Base-by-base conservation (phyloP, 2,888 invertebrate genomes). In the Chloromyia formosa region DNA sequence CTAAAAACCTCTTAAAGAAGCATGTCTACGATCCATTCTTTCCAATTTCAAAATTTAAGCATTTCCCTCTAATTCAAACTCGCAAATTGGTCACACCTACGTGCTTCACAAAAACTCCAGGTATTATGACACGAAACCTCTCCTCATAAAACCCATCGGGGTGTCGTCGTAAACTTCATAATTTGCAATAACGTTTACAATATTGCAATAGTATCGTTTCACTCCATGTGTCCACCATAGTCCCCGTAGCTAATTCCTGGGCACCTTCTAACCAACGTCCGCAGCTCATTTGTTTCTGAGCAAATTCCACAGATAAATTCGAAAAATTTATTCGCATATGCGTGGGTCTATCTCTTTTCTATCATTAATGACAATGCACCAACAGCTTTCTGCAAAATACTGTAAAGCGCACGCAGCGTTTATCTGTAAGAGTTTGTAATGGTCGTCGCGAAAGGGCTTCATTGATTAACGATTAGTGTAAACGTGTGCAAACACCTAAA, bases 401-500 rank as follows among this genome's bases (percentile, higher is more conserved):
- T n/a, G 49, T 49, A 2, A 2, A 49, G n/a, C 10, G 49, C 27
- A n/a, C 10, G 49, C 49, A 4, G 49, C 49, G 10, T n/a, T 49
- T n/a, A 12, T 12, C 27, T 49, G 18, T 56, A 16, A 56, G 56
- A 56, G 56, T 20, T 4, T 18, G 56, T 56, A 56, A 56, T 20
- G 56, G 20, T 56, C 56, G 27, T 35, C 27, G 27, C 56, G 20
- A 10, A 56, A 20, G 20, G 20, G 20, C 56, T 20, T 56, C 10
- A 56, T 56, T 56, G 56, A 56, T 56, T 56, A 20, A 18, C 56
- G 56, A 56, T 56, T 56, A 56, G 56, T 20, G 3, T 18, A 56
- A 20, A n/a, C 56, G 56, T 18, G 22, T 56, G 56, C 56, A 56
- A 56, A 56, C 18, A 56, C 56, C 14, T 56, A 56, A 56, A 56